A percentile compares a stretch with the other conserved stretches of the same genome.
Evolutionary conservation across 1,140 invertebrate genomes (phyloP).

Genomic region (Magallana gigas): DNA sequence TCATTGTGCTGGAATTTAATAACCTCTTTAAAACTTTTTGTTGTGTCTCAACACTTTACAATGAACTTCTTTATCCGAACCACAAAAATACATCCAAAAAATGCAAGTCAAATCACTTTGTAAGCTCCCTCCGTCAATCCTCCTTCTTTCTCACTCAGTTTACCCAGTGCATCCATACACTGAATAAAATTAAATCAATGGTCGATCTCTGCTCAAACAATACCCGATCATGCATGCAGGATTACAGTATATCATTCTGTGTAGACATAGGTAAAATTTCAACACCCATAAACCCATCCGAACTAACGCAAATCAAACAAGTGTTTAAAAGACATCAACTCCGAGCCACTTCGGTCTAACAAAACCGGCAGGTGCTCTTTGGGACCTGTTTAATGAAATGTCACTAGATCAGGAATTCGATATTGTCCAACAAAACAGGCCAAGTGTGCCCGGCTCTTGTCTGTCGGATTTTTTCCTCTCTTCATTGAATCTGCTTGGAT

Average conservation of each 20-base stretch:
- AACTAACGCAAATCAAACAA: conserved; percentile 17
- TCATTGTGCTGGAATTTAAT: conserved; percentile 15
- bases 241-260: neutral
- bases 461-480: neutral
- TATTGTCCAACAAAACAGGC: conserved; percentile 1
- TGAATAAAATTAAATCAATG: neutral
- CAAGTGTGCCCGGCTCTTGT: neutral
- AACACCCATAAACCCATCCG: conserved; percentile 20
- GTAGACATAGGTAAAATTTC: conserved; percentile 10
- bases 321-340: conserved; percentile 22
- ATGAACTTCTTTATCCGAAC: neutral
- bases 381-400: conserved; percentile 28
- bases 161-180: neutral
- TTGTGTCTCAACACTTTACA: neutral
- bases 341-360: neutral
- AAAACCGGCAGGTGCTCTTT: conserved; percentile 7
- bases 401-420: conserved; percentile 24
- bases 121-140: conserved; percentile 12
- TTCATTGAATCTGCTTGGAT: neutral
- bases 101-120: conserved; percentile 3
- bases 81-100: conserved; percentile 27
- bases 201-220: conserved; percentile 7
- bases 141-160: conserved; percentile 8
- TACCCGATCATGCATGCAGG: conserved; percentile 21
- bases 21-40: conserved; percentile 30